Conservation (phyloP, 1,140 invertebrate genomes). For the Acyrthosiphon pisum region DNA sequence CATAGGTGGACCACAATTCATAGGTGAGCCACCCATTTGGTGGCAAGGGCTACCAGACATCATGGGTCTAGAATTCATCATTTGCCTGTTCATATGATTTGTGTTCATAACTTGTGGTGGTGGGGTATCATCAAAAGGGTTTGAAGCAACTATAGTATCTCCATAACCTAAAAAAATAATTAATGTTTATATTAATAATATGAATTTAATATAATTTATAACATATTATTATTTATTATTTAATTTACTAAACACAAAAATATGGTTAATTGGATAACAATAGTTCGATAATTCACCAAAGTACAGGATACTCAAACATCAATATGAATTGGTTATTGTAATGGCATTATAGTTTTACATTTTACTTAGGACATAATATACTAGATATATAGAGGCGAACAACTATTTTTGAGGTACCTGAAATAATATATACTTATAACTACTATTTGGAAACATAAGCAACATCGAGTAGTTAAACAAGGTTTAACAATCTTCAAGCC, state of each 20-base stretch:
- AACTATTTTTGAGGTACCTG: neutral
- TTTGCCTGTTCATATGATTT: conserved; percentile 66
- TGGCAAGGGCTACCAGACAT: conserved; percentile 64
- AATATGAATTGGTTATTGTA: neutral
- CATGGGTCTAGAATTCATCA: conserved; percentile 62
- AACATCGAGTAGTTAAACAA: neutral
- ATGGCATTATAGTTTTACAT: neutral
- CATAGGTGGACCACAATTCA: conserved; percentile 69
- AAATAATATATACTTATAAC: neutral
- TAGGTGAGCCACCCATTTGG: conserved; percentile 67
- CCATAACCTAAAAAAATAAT: conserved; percentile 71
- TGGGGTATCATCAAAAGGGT: conserved; percentile 94
- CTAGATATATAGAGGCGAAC: neutral
- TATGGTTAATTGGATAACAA: neutral
- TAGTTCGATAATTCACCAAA: neutral
- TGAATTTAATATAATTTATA: neutral
- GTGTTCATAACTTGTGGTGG: conserved; percentile 68
- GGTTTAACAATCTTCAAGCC: neutral
- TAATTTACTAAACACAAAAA: neutral
- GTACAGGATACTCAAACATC: neutral
- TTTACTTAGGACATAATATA: neutral
- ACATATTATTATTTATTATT: neutral
- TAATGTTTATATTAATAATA: neutral
- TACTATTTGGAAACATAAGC: neutral
- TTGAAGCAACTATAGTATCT: conserved; percentile 91